Base-by-base conservation (phyloP, 2,888 invertebrate species). In the Temnothorax ravouxi region DNA sequence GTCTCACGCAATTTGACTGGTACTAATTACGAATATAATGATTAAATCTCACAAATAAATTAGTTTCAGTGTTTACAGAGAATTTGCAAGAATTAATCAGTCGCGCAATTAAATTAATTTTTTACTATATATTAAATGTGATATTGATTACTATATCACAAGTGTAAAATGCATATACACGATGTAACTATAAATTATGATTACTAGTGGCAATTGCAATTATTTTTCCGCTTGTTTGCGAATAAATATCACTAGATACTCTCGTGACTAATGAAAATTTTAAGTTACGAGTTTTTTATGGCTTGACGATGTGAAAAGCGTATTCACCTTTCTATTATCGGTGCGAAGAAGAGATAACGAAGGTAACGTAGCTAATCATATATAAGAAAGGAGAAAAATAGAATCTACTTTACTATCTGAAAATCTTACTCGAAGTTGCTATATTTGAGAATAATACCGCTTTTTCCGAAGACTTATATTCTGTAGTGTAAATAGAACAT, bases 401-500 rank as follows among this genome's bases (percentile, higher is more conserved):
- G 77, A 52, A 52, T 38, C 38, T 52, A 71, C 71, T 80, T 80
- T 71, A 71, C 15, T 79, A 79, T 79, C 9, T 25, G 59, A 71
- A 71, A 69, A 69, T 8, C n/a, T 59, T 61, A 71, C 38, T 77
- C 47, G 6, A 69, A 47, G 38, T 80, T 71, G 25, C 59, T 80
- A 47, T 47, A 80, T 38, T 61, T 80, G 59, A 80, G 4, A 79
- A 79, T 29, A 21, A 21, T 79, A 71, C 9, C 47, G 79, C 79
- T 71, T 71, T 80, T 80, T 38, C 79, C 13, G 59, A 80, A 71
- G 34, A 80, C 59, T 71, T 71, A 84, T 82, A 59, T 84, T 85
- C 83, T 61, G 89, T 89, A 89, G 89, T 89, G 88, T 88, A 88
- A 87, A 89, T 89, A 89, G 89, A 83, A 69, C 67, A 69, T 89